These are phyloP conservation scores for Caenorhabditis plicata DNA, from an alignment of 2,888 invertebrate genomes.

Conservation along the genomic window DNA sequence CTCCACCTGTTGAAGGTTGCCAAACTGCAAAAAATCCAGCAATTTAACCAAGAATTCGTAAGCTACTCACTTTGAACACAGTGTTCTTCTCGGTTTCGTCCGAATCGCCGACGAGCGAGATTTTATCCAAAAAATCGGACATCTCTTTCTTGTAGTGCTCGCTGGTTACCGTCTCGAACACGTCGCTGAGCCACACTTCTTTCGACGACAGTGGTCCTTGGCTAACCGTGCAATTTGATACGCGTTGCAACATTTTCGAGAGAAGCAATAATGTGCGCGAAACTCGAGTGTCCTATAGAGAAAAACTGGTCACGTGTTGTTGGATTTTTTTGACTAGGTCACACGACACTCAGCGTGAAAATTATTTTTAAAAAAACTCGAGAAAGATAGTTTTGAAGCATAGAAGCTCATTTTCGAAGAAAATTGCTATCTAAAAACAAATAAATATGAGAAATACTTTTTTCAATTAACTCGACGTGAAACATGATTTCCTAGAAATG, in stretches of 20 bases:
- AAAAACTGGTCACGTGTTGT: no score
- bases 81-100: slow-evolving; percentile 15
- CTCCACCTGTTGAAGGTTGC: slow-evolving; percentile 42
- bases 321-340: no score
- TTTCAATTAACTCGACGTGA: no score
- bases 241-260: slow-evolving; percentile 62
- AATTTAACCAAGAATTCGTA: no score
- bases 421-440: no score
- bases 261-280: slow-evolving; percentile 60
- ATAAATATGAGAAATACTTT: no score
- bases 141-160: slow-evolving; percentile 53
- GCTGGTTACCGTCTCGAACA: slow-evolving; percentile 51
- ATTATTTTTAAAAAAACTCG: neutral
- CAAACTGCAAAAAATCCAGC: slow-evolving; percentile 14
- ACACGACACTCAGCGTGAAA: no score
- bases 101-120: slow-evolving; percentile 18
- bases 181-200: slow-evolving; percentile 61
- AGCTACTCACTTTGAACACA: slow-evolving; percentile 17
- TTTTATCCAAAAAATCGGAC: slow-evolving; percentile 56
- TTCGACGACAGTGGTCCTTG: slow-evolving; percentile 50
- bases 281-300: slow-evolving; percentile 53
- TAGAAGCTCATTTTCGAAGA: no score
- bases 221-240: slow-evolving; percentile 62
- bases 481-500: no score
- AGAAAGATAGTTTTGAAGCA: neutral